Base-by-base conservation (phyloP, 2,797 vertebrate genomes). In the Sciurus vulgaris region DNA sequence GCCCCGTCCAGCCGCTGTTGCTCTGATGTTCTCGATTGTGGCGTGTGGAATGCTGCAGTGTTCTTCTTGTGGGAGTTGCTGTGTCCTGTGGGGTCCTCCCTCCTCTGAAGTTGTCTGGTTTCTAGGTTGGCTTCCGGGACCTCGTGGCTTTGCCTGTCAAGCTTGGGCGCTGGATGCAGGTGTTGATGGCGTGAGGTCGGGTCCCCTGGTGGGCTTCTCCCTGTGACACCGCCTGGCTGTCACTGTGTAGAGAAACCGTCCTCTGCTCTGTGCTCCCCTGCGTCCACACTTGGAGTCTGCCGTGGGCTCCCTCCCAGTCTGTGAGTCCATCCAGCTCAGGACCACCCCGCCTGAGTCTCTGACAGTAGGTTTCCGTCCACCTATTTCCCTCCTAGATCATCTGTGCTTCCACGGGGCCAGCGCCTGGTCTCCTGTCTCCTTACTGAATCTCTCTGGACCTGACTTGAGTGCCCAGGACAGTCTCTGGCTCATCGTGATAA, bases 241-340 rank as follows among this genome's bases (percentile, higher is more conserved):
- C 86, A 14, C 51, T 0, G 0, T 0, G 15, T 0, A 0, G 2
- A 9, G 44, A 28, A 30, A 9, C 12, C 0, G 33, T 28, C 12
- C 30, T 56, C 17, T 38, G 0, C 1, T 7, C n/a, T 0, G n/a
- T 0, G 3, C 54, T 69, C 56, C 6, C 70, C 49, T 22, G 28
- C 4, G 38, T 65, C n/a, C 0, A 17, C 15, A 14, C 54, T 11
- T 5, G 3, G 44, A 5, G 7, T 24, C 41, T 10, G 13, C 1
- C 3, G 30, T 13, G 28, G 82, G 5, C 59, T 30, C 1, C 56
- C 24, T 47, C 49, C 41, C 0, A 7, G 74, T 41, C 33, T 4
- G 0, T 12, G 2, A 1, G 61, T 11, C 44, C 54, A 1, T 41
- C 44, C 3, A 5, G 76, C 1, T 12, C 22, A 5, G 76, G 72